These are phyloP conservation scores for Eupeodes latifasciatus DNA, from an alignment of 2,888 invertebrate species.

Conservation along the genomic window DNA sequence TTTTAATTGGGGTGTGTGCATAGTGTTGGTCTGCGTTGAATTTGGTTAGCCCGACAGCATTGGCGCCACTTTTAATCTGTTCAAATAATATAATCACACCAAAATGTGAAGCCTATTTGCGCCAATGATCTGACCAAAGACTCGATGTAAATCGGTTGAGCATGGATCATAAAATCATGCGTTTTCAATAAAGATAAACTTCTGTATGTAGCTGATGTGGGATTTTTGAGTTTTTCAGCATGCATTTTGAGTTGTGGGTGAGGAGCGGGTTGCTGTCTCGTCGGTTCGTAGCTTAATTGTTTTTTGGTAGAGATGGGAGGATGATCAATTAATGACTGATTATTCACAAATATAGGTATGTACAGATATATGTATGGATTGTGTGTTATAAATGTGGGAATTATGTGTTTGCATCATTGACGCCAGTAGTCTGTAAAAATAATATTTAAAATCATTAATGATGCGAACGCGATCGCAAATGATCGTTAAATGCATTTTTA, in stretches of 20 bases:
- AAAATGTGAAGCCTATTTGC: conserved; percentile 25
- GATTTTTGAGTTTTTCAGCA: background rate
- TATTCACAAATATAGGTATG: conserved; percentile 55
- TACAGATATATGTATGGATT: background rate
- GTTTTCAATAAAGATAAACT: conserved; percentile 44
- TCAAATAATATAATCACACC: conserved; percentile 57
- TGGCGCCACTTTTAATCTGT: conserved; percentile 69
- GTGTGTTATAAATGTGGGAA: conserved; percentile 62
- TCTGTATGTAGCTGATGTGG: conserved; percentile 28
- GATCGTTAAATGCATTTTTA: conserved; percentile 74
- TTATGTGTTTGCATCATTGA: conserved; percentile 64
- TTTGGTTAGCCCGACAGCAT: conserved; percentile 37
- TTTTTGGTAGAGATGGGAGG: conserved; percentile 4
- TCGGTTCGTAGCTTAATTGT: background rate
- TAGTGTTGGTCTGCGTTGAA: conserved; percentile 40
- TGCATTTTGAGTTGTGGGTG: conserved; percentile 61
- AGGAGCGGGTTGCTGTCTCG: conserved; percentile 44
- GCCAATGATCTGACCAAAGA: conserved; percentile 73
- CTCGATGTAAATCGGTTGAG: conserved; percentile 67
- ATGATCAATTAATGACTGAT: conserved; percentile 55
- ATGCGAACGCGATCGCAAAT: conserved; percentile 18
- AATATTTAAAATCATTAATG: conserved; percentile 66
- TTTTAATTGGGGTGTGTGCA: conserved; percentile 50
- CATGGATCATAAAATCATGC: conserved; percentile 60
- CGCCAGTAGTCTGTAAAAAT: conserved; percentile 68